Conservation (phyloP, 2,888 invertebrate genomes). For the Drosophila nr. perissopoda region DNA sequence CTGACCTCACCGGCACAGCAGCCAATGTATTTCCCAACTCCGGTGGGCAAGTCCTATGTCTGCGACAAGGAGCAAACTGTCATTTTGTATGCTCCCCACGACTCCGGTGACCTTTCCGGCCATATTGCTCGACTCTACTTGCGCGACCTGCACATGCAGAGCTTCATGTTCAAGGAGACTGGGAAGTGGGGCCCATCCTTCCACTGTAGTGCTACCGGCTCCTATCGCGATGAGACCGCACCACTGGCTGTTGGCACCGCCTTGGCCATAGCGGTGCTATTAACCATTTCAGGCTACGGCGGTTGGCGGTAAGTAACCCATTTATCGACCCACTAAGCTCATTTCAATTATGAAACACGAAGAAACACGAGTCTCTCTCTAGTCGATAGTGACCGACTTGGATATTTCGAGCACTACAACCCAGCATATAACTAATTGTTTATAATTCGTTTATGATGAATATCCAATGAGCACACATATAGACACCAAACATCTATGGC, state of each 20-base stretch:
- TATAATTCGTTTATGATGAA: not conserved
- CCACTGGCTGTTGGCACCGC: slow-evolving; percentile 94
- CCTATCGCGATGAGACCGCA: slow-evolving; percentile 92
- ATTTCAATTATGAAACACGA: not conserved
- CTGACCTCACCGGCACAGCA: slow-evolving; percentile 86
- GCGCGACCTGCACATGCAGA: slow-evolving; percentile 91
- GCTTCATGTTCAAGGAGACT: slow-evolving; percentile 94
- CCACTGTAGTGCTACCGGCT: slow-evolving; percentile 86
- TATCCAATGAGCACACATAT: not conserved
- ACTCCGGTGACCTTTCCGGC: slow-evolving; percentile 84
- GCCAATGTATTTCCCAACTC: slow-evolving; percentile 92
- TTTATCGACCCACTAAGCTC: not conserved
- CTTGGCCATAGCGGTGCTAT: slow-evolving; percentile 91
- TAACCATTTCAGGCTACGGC: slow-evolving; percentile 93
- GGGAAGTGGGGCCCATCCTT: slow-evolving; percentile 86
- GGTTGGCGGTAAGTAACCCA: slow-evolving; percentile 85
- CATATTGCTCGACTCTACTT: slow-evolving; percentile 89
- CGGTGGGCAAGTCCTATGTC: slow-evolving; percentile 93
- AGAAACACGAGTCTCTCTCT: not conserved
- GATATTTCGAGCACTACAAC: not conserved
- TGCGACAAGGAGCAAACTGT: slow-evolving; percentile 90
- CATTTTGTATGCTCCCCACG: slow-evolving; percentile 87
- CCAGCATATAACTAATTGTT: too few species aligned
- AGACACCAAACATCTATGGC: not conserved
- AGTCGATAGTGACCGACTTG: not conserved